Percentiles rank a stretch among this genome's conserved stretches.
phyloP scores from a whole-genome alignment of 2,113 vertebrate genomes.

The Cathartes aura region DNA sequence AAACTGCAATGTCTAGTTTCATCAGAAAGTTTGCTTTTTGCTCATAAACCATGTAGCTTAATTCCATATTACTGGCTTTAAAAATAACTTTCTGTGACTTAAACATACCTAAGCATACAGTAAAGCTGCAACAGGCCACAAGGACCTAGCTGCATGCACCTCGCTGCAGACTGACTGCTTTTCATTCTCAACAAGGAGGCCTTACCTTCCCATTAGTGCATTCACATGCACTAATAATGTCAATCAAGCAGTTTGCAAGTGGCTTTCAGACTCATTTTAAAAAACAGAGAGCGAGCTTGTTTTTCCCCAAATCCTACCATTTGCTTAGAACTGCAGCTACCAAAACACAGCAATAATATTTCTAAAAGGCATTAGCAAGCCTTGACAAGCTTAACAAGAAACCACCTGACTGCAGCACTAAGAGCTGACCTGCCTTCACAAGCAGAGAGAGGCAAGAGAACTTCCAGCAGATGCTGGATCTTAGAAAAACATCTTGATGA shows the following conservation, averaged over 20 bases:
- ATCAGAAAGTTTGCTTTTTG: neutral
- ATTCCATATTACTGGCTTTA: neutral
- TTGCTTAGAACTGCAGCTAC: neutral
- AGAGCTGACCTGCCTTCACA: neutral
- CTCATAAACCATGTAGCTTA: neutral
- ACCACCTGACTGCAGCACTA: neutral
- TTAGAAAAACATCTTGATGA: neutral
- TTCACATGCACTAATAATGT: fast-evolving
- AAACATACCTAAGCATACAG: neutral
- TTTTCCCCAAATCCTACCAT: fast-evolving
- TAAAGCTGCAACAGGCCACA: neutral
- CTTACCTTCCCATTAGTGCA: neutral
- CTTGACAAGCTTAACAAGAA: neutral
- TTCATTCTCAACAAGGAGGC: fast-evolving
- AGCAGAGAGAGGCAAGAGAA: neutral
- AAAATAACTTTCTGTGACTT: neutral
- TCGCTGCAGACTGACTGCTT: neutral
- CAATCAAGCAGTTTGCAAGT: neutral
- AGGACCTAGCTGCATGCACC: fast-evolving
- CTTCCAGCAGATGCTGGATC: neutral
- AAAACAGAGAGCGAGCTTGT: neutral
- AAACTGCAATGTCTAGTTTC: neutral
- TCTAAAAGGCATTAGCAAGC: neutral
- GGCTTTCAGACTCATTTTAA: neutral
- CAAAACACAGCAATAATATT: neutral